phyloP scores from a whole-genome alignment of 2,113 vertebrate species.

The Megalops atlanticus region DNA sequence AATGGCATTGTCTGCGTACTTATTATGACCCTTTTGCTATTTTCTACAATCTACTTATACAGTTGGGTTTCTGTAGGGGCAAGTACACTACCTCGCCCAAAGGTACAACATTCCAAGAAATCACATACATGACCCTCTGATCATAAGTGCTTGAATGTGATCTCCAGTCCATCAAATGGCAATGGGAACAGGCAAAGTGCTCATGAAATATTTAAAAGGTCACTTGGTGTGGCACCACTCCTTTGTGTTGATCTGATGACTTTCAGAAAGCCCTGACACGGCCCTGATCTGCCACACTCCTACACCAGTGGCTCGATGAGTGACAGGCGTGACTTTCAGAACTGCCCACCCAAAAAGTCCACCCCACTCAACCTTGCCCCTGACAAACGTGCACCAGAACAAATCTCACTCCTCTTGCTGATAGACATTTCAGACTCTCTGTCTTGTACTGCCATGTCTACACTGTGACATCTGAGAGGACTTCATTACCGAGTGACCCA shows the following conservation, averaged over 20 bases:
- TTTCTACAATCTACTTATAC: not conserved
- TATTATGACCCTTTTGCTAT: not conserved
- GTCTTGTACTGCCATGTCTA: not conserved
- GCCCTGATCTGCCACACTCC: not conserved
- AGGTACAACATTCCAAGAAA: not conserved
- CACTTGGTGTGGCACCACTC: not conserved
- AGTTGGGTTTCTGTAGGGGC: not conserved
- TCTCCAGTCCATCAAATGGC: not conserved
- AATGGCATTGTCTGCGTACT: not conserved
- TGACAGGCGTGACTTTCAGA: conserved; percentile 4
- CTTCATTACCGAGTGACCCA: too few relatives aligned
- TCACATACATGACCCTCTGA: not conserved
- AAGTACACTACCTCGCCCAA: not conserved
- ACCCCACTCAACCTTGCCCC: not conserved
- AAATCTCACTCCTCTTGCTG: not conserved
- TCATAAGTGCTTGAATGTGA: not conserved
- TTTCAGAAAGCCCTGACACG: not conserved
- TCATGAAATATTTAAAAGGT: not conserved
- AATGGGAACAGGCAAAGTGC: not conserved
- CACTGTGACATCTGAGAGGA: too few relatives aligned
- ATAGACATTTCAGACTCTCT: not conserved
- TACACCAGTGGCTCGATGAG: not conserved
- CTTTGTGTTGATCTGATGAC: not conserved
- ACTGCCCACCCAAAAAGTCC: not conserved
- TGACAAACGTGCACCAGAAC: not conserved